phyloP scores from a whole-genome alignment of 2,888 invertebrate genomes.

The Platycheirus albimanus region DNA sequence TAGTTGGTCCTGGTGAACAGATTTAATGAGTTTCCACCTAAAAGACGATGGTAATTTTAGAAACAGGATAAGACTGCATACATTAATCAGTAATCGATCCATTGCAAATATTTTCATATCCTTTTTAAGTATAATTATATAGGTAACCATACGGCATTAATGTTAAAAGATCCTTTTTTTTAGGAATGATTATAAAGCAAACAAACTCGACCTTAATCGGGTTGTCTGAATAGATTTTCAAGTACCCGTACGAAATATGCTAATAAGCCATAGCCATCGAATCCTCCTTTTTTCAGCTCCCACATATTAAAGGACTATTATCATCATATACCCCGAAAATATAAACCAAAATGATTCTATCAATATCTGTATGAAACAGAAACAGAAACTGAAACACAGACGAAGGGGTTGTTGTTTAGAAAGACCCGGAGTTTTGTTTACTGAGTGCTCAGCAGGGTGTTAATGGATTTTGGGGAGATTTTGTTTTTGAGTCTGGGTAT shows the following conservation, averaged over 20 bases:
- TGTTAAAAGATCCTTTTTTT: not conserved
- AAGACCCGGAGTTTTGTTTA: conserved; percentile 24
- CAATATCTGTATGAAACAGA: not conserved
- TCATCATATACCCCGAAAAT: not conserved
- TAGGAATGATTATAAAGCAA: not conserved
- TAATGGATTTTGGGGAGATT: conserved; percentile 56
- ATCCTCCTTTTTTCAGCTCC: not conserved
- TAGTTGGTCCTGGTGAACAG: not conserved
- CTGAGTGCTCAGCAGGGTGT: conserved; percentile 37
- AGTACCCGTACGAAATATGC: conserved; percentile 33
- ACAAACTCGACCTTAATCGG: conserved; percentile 5
- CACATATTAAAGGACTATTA: not conserved
- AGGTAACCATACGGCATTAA: too few species aligned
- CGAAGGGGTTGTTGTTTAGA: conserved; percentile 9
- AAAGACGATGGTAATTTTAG: not conserved
- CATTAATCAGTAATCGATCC: not conserved
- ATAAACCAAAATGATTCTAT: not conserved
- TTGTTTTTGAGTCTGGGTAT: conserved; percentile 6
- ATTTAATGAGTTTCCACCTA: not conserved
- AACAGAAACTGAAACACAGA: too few species aligned
- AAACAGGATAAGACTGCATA: not conserved
- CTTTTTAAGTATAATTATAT: not conserved
- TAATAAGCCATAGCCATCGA: conserved; percentile 9
- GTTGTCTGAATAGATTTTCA: conserved; percentile 25
- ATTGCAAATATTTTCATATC: not conserved